Evolutionary conservation across 2,888 invertebrate species (phyloP), one percentile per base, ranked within the genome.

Genomic region (Leucophenga maculata): DNA sequence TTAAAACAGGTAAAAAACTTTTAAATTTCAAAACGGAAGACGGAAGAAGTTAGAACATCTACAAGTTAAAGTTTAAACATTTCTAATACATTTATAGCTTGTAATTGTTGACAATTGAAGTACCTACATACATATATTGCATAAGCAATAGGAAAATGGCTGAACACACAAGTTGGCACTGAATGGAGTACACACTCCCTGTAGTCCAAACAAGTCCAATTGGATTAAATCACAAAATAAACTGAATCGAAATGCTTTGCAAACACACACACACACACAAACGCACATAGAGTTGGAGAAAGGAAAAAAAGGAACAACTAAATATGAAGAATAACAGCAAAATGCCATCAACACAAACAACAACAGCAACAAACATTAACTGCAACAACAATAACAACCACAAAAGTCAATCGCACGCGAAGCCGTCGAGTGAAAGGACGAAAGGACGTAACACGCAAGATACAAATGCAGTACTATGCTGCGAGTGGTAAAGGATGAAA

Each of bases 181-280:
- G 26, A 4, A 26, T 26, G 46, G n/a, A 46, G 6, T 4, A 60
- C 60, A 16, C 18, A 26, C 39, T 46, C 62, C 62, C 62, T 22
- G 8, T 64, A 44, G 46, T 6, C 62, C 22, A 46, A 64, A 64
- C 62, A 64, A 64, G n/a, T 14, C 59, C 26, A 65, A 59, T 32
- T 50, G 60, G 60, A 48, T 60, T 68, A 68, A 68, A 68, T 68
- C 67, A 60, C 18, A 68, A 60, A 68, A 68, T 60, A 52, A 60
- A 57, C 48, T 57, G 67, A 46, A 16, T 64, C 46, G 32, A 64
- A 64, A 64, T 64, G 48, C 46, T 64, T 20, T 39, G 13, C 9
- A 16, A 16, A 26, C 39, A 14, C 13, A 46, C 13, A 46, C 13
- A 13, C 13, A n/a, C 46, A 46, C 16, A 16, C 6, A 50, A 1